Percentiles rank a stretch among this genome's conserved stretches.
Evolutionary conservation across 2,113 vertebrate species (phyloP).

Genomic region (Apodemus speciosus): DNA sequence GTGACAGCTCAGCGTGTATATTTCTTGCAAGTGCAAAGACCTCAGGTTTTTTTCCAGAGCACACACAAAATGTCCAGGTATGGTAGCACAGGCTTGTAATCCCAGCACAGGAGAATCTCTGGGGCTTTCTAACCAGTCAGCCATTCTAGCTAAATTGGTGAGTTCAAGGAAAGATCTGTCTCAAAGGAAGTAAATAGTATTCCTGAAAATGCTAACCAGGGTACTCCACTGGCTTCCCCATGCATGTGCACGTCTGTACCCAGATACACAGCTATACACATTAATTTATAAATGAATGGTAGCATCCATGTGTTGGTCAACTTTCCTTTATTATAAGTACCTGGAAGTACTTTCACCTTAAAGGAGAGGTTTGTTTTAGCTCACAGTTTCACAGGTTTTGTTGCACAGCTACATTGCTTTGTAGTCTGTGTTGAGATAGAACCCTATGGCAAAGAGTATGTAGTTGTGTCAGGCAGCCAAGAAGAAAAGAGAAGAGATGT

Average conservation of each 20-base stretch:
- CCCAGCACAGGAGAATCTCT: neutral
- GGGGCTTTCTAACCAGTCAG: neutral
- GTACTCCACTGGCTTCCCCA: neutral
- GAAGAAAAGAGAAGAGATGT: neutral
- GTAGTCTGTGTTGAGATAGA: neutral
- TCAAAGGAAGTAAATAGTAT: neutral
- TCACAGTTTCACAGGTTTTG: neutral
- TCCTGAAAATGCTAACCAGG: neutral
- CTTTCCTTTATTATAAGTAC: neutral
- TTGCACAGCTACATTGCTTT: neutral
- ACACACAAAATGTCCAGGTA: neutral
- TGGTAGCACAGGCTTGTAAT: neutral
- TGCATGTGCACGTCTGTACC: neutral
- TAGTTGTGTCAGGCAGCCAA: neutral
- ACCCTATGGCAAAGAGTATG: neutral
- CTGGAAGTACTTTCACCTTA: neutral
- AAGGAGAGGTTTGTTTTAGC: neutral
- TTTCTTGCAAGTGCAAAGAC: neutral
- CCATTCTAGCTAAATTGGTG: neutral
- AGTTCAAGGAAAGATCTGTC: neutral
- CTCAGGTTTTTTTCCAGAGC: neutral
- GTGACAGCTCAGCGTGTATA: no score
- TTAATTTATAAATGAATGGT: neutral
- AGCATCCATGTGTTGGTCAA: neutral
- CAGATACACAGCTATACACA: neutral